Evolutionary conservation across 64 coral and sea anemone genomes (phyloP), one percentile per base, ranked within the genome.

Genomic region (Stichodactyla helianthus): DNA sequence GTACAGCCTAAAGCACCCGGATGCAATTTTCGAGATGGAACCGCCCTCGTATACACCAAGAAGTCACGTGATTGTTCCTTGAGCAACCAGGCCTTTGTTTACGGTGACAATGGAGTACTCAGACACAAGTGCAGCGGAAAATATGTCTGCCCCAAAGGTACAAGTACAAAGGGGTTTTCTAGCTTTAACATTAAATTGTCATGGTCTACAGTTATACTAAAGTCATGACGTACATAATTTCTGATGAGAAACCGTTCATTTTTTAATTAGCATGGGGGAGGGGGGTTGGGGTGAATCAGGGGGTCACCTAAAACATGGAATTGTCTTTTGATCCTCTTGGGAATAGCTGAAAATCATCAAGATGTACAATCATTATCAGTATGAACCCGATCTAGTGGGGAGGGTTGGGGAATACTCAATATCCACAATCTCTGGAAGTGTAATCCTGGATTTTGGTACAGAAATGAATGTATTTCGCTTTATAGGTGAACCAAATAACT

Each of bases 91-190:
- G 71, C 67, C 13, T 87, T 87, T 58, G 53, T 87, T 79, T 87
- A 87, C 52, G 86, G 54, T 26, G 51, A 55, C 13, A 56, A 83
- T 51, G 67, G 54, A 23, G 25, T 87, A 25, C 86, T 87, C 28
- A 54, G 51, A 20, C 86, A 87, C 70, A 87, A 87, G 51, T 87
- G 86, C 18, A 77, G 67, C 27, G 70, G 67, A 15, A 87, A 87
- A 59, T 59, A 26, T 15, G 86, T 87, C 22, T 87, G 86, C 35
- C 86, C 86, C 10, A 87, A 61, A 87, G 86, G 86, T 87, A 61
- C 52, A 61, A 51, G 35, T 44, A 44, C 35, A 44, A 44, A 44
- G 35, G 35, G 35, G 35, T 44, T 44, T 85, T 9, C 20, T 8
- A 51, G 18, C 14, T 28, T 27, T 17, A n/a, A 44, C 35, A 44